Conservation (phyloP, 1,140 invertebrate genomes). For the Dreissena polymorpha region DNA sequence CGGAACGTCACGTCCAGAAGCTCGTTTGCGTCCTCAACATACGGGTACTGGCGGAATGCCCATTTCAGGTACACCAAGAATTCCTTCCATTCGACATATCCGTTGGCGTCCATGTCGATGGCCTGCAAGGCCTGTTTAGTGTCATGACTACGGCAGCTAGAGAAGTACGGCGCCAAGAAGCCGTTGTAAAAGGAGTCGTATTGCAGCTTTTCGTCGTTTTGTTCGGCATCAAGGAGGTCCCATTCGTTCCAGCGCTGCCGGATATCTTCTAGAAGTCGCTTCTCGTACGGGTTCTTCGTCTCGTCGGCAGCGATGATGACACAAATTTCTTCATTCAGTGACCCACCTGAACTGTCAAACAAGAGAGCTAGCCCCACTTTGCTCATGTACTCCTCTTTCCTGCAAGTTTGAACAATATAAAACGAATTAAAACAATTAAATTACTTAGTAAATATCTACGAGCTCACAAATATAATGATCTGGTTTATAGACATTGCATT, state of each 20-base stretch:
- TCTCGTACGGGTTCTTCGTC: conserved; percentile 1
- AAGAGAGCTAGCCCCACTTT: conserved; percentile 20
- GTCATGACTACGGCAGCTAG: conserved; percentile 23
- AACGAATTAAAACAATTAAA: too few relatives aligned
- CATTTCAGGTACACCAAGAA: conserved; percentile 32
- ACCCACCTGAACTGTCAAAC: conserved; percentile 14
- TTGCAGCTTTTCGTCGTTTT: conserved; percentile 10
- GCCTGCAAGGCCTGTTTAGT: conserved; percentile 5
- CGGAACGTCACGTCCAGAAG: conserved; percentile 15
- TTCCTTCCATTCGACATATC: conserved; percentile 19
- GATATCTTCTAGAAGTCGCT: conserved; percentile 3
- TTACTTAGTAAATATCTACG: too few relatives aligned
- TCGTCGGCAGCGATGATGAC: not conserved
- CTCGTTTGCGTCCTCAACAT: not conserved
- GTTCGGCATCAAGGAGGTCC: conserved; percentile 8
- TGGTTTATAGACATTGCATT: too few relatives aligned
- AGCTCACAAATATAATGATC: too few relatives aligned
- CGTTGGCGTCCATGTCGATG: conserved; percentile 17
- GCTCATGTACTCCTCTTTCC: conserved; percentile 36
- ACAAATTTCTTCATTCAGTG: conserved; percentile 9
- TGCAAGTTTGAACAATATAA: not conserved
- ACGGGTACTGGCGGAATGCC: conserved; percentile 13
- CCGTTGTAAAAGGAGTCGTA: conserved; percentile 32
- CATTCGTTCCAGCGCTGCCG: conserved; percentile 21
- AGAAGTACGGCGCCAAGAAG: conserved; percentile 35